phyloP scores from a whole-genome alignment of 2,113 vertebrate species.

The Geococcyx californianus region DNA sequence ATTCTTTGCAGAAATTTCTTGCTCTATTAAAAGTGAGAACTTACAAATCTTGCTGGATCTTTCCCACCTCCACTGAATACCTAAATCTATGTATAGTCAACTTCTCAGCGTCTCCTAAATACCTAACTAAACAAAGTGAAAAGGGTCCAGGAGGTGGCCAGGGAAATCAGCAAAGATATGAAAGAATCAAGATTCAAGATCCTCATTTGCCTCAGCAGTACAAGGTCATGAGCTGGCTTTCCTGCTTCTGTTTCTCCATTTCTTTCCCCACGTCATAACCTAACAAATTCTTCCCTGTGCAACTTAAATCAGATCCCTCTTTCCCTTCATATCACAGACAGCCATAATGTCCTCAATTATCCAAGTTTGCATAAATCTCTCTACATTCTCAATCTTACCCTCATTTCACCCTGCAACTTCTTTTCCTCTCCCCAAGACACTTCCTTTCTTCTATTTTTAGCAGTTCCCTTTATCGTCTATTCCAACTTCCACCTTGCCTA shows the following conservation, averaged over 20 bases:
- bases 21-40: background rate
- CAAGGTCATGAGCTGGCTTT: background rate
- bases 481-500: background rate
- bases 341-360: background rate
- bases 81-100: background rate
- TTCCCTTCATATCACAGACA: background rate
- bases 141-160: background rate
- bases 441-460: background rate
- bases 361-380: background rate
- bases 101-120: background rate
- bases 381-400: background rate
- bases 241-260: background rate
- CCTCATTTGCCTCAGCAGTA: background rate
- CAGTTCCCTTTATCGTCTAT: background rate
- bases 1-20: background rate
- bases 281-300: background rate
- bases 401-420: background rate
- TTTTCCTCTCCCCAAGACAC: background rate
- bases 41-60: background rate
- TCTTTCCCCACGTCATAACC: background rate
- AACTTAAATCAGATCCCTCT: background rate
- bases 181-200: background rate
- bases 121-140: background rate
- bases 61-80: background rate
- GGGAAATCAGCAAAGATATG: background rate